Base-by-base conservation (phyloP, 2,888 invertebrate species). In the Drosophila flavopinicola region DNA sequence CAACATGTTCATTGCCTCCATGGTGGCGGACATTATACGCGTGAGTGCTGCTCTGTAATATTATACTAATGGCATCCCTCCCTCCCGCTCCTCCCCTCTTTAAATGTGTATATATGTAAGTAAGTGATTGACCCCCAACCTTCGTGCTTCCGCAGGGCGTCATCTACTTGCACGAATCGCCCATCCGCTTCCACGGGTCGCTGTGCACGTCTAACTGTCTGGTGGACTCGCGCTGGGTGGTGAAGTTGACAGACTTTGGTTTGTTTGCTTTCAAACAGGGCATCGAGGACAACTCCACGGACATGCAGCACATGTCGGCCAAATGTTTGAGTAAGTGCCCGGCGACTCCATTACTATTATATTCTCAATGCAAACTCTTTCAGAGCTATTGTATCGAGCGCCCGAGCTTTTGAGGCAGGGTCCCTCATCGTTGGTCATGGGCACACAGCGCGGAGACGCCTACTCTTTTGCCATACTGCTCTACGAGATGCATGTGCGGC, bases 1-100 rank as follows among this genome's bases (percentile, higher is more conserved):
- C 91, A 96, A 96, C 88, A 97, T 99, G 96, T 99, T 99, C 91
- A 95, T 97, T 75, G 98, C 98, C 23, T 98, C 98, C 6, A 93
- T 99, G 71, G 96, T 98, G 10, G 97, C 96, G 53, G 99, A 99
- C 91, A 96, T 99, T 74, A 95, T 99, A 85, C 94, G 97, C 92
- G 98, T 98, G 92, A 93, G 94, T 92, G 72, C 79, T 83, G 53
- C 53, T 69, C 44, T 71, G 82, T 80, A 82, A 85, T 72, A 78
- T 68, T 73, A 83, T 61, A 80, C 85, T 83, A 83, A 83, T 84
- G 78, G 79, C 54, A 56, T 42, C 54, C 39, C 10, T 25, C 15
- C 20, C 6, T 7, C 29, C 9, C 29, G 17, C 11, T 29, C 10
- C n/a, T 44, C 29, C 17, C 33, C 32, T 35, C 20, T 6, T 10